These are phyloP conservation scores for Hypomecis atomaria DNA, from an alignment of 2,888 invertebrate genomes.

Conservation along the genomic window DNA sequence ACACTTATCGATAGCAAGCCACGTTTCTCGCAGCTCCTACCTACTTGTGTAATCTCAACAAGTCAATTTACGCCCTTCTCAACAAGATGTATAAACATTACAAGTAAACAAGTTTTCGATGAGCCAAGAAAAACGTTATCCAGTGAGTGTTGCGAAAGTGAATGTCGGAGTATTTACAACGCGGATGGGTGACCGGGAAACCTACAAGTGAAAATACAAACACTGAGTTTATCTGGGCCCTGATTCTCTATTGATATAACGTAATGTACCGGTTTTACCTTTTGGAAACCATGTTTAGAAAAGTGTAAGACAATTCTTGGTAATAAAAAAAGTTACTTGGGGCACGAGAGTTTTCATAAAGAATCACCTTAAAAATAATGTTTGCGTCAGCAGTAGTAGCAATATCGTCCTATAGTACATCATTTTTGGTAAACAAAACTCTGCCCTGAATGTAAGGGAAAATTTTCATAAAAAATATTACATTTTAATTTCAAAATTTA, in stretches of 20 bases:
- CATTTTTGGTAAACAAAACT: too few relatives aligned
- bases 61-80: constrained; percentile 32
- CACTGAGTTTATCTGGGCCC: background rate
- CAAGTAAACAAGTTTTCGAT: constrained; percentile 34
- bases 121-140: constrained; percentile 38
- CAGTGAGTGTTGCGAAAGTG: constrained; percentile 40
- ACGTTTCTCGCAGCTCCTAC: constrained; percentile 18
- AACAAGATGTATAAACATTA: constrained; percentile 34
- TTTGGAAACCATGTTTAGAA: too few relatives aligned
- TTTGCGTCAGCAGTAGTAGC: too few relatives aligned
- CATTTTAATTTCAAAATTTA: too few relatives aligned
- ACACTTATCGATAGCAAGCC: constrained; percentile 19
- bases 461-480: too few relatives aligned
- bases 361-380: too few relatives aligned
- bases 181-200: constrained; percentile 23
- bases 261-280: background rate
- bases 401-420: too few relatives aligned
- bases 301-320: too few relatives aligned
- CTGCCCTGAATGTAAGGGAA: too few relatives aligned
- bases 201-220: constrained; percentile 3
- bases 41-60: constrained; percentile 31
- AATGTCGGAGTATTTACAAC: constrained; percentile 15
- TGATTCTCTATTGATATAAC: background rate
- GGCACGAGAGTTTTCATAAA: too few relatives aligned
- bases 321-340: too few relatives aligned